Conservation (phyloP, 2,113 vertebrate genomes). For the Aviceda subcristata region DNA sequence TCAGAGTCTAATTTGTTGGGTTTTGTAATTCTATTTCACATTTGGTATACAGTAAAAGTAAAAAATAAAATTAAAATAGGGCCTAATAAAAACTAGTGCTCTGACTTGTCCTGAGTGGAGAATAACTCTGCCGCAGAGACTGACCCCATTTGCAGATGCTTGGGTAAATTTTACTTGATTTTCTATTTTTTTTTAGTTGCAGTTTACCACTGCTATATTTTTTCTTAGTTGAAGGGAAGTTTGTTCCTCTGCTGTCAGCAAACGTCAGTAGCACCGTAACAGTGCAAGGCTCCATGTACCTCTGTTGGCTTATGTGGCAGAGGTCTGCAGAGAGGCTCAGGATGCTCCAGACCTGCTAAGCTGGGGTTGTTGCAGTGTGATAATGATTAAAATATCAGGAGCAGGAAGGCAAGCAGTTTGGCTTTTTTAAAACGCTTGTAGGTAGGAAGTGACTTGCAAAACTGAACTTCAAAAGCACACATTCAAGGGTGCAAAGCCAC, state of each 20-base stretch:
- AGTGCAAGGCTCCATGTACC: not conserved
- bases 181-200: not conserved
- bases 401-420: not conserved
- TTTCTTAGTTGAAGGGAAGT: not conserved
- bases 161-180: not conserved
- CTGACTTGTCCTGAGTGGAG: not conserved
- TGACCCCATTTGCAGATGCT: not conserved
- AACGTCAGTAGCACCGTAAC: not conserved
- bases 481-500: not conserved
- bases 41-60: not conserved
- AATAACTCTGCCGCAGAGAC: not conserved
- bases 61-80: not conserved
- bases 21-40: not conserved
- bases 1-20: not conserved
- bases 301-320: not conserved
- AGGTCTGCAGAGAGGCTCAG: not conserved
- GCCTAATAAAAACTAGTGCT: not conserved
- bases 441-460: not conserved
- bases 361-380: not conserved
- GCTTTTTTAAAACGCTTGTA: not conserved
- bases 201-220: not conserved
- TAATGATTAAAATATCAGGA: not conserved
- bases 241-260: not conserved
- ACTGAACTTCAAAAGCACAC: not conserved
- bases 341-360: not conserved